A percentile compares a stretch with the other conserved stretches of the same genome.
Conservation (phyloP, 2,888 invertebrate species). For the Pristionchus exspectatus region DNA sequence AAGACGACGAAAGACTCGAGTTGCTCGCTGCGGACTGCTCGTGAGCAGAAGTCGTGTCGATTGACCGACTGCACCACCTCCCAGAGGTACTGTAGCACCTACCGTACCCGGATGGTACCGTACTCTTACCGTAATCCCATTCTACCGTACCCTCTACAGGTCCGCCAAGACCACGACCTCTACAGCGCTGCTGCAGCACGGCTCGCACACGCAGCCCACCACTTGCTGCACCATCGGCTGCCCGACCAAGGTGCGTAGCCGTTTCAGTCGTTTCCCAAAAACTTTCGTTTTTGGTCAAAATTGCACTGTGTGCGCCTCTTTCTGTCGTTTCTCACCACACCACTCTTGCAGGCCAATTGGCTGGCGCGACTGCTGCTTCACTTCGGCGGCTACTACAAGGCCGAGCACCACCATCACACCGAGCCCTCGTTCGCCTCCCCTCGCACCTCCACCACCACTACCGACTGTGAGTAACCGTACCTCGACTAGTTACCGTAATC, state of each 20-base stretch:
- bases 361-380: constrained; percentile 45
- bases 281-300: neutral
- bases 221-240: constrained; percentile 53
- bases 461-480: neutral
- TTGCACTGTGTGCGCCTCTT: neutral
- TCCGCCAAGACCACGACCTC: neutral
- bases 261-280: neutral
- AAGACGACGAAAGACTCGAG: neutral
- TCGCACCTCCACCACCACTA: constrained; percentile 4
- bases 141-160: constrained; percentile 11
- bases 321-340: neutral
- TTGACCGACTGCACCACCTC: constrained; percentile 7
- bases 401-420: constrained; percentile 40
- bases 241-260: constrained; percentile 29
- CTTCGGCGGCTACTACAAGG: neutral
- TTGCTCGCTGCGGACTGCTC: neutral
- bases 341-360: constrained; percentile 48
- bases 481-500: neutral
- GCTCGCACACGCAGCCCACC: constrained; percentile 42
- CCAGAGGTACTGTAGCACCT: constrained; percentile 12
- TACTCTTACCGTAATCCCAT: neutral
- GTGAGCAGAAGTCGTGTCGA: neutral
- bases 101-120: neutral
- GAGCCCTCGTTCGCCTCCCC: neutral
- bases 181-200: constrained; percentile 42